Conservation (phyloP, 2,888 invertebrate species). For the Acleris literana region DNA sequence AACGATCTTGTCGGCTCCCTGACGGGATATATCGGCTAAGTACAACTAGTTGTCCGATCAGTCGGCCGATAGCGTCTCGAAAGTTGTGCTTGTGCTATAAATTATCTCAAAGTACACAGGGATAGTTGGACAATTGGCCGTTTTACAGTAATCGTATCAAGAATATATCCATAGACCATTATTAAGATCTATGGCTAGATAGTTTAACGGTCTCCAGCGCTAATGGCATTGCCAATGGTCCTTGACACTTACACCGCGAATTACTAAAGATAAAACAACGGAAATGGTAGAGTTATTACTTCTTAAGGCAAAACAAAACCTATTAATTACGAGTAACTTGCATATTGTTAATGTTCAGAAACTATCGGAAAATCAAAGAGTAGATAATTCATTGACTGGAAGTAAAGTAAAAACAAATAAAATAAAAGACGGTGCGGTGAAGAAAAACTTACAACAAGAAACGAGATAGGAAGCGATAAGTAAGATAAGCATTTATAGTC, state of each 20-base stretch:
- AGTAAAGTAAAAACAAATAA: too few species aligned
- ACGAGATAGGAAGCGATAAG: too few species aligned
- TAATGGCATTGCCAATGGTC: neutral
- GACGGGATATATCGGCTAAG: constrained; percentile 45
- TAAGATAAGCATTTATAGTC: too few species aligned
- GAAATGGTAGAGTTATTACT: too few species aligned
- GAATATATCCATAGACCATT: constrained; percentile 27
- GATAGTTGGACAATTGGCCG: constrained; percentile 36
- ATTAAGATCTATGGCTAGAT: constrained; percentile 25
- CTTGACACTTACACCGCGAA: constrained; percentile 1
- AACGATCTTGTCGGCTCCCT: constrained; percentile 50
- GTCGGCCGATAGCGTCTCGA: constrained; percentile 32
- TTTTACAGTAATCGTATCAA: constrained; percentile 31
- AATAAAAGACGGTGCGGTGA: too few species aligned
- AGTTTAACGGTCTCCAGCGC: neutral
- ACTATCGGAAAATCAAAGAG: too few species aligned
- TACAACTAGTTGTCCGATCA: constrained; percentile 32
- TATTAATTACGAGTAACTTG: too few species aligned
- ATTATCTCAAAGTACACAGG: constrained; percentile 36
- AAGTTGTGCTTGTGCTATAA: constrained; percentile 37
- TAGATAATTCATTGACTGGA: too few species aligned
- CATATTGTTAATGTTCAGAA: too few species aligned
- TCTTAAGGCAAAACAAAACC: too few species aligned
- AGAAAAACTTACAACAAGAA: too few species aligned
- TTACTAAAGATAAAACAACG: neutral